A percentile compares a stretch with the other conserved stretches of the same genome.
Conservation (phyloP, 35 echinoderm and acorn worm genomes). For the Ophioderma brevispina region DNA sequence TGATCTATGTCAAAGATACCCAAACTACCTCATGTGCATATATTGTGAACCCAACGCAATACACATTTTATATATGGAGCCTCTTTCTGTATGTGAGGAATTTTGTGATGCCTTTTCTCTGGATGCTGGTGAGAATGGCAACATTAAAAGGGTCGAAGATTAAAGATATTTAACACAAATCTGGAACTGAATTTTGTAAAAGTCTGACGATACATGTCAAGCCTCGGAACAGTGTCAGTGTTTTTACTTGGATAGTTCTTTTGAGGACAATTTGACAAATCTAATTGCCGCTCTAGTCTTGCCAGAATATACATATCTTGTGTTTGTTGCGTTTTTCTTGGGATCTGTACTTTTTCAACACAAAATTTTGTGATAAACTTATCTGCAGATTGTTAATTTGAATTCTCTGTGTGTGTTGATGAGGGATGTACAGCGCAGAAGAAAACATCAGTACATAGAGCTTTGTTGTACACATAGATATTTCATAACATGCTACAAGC, state of each 20-base stretch:
- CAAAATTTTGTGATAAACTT: no score
- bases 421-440: no score
- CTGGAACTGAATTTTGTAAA: conserved; percentile 73
- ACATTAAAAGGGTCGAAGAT: conserved; percentile 83
- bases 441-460: no score
- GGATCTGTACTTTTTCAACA: no score
- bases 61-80: conserved; percentile 61
- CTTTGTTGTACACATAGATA: no score
- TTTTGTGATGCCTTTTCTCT: conserved; percentile 80
- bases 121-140: conserved; percentile 53
- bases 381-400: no score
- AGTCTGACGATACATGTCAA: conserved; percentile 57
- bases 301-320: no score
- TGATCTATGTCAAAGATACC: conserved; percentile 67
- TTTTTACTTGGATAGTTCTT: conserved; percentile 41
- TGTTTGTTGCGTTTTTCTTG: no score
- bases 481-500: no score
- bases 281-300: no score
- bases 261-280: no score
- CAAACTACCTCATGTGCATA: conserved; percentile 94
- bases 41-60: conserved; percentile 79
- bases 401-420: no score
- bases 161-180: conserved; percentile 59
- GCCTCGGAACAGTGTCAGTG: conserved; percentile 11
- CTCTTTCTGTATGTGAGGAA: conserved; percentile 76